These are phyloP conservation scores for Halesus radiatus DNA, from an alignment of 1,140 invertebrate genomes.

Conservation along the genomic window DNA sequence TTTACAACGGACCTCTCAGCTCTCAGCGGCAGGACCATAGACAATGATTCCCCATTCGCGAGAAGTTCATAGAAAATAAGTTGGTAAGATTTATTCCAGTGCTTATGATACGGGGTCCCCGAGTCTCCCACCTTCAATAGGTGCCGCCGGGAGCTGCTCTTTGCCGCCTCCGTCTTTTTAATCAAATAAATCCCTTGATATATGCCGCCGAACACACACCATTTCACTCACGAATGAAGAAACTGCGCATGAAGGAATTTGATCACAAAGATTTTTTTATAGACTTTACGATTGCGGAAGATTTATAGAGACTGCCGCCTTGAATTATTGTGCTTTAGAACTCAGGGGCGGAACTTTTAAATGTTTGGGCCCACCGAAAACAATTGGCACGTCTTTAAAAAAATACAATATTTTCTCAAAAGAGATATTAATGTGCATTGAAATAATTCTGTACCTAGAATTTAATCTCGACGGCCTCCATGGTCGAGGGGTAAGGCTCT, in stretches of 20 bases:
- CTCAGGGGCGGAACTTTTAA: too few species aligned
- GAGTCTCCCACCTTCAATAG: conserved; percentile 47
- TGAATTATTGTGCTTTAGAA: too few species aligned
- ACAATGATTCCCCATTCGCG: conserved; percentile 42
- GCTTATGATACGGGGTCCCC: conserved; percentile 49
- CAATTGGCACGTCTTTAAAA: too few species aligned
- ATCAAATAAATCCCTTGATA: conserved; percentile 57
- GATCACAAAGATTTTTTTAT: conserved; percentile 21
- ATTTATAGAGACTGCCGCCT: background rate
- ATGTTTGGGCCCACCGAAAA: too few species aligned
- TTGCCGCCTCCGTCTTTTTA: conserved; percentile 46
- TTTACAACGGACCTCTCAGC: too few species aligned
- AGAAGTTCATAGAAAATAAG: conserved; percentile 57
- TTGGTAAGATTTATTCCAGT: conserved; percentile 56
- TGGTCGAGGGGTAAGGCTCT: too few species aligned
- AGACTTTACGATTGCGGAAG: conserved; percentile 2
- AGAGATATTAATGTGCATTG: too few species aligned
- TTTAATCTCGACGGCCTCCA: too few species aligned
- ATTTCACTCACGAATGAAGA: conserved; percentile 29
- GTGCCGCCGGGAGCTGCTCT: background rate
- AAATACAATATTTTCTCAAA: too few species aligned
- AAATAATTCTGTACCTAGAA: too few species aligned
- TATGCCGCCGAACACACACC: conserved; percentile 43
- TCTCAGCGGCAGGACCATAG: conserved; percentile 24
- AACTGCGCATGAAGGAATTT: conserved; percentile 34